phyloP scores from a whole-genome alignment of 2,888 invertebrate species.

The Pseudanteris insignis region DNA sequence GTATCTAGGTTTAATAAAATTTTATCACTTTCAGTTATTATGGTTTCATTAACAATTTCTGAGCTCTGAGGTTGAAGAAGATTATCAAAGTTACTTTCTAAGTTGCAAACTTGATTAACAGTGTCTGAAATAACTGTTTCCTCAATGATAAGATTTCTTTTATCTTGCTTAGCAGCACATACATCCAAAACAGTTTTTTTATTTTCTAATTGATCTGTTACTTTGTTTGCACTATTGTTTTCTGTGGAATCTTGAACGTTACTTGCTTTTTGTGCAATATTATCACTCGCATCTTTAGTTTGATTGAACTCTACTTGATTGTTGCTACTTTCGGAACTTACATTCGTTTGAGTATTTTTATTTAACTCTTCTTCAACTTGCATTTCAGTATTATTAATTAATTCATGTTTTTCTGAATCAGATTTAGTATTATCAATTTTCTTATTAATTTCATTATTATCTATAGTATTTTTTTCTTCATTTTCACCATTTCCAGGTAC shows the following conservation, averaged over 20 bases:
- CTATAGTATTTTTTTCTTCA: neutral
- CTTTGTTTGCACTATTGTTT: neutral
- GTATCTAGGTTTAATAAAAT: conserved; percentile 63
- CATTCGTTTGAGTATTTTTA: no score
- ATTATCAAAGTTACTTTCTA: conserved; percentile 56
- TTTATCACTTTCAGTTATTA: conserved; percentile 50
- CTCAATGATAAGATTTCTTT: conserved; percentile 17
- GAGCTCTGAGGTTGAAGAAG: conserved; percentile 51
- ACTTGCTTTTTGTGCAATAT: no score
- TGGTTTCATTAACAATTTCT: conserved; percentile 47
- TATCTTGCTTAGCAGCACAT: conserved; percentile 2
- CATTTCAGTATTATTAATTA: no score
- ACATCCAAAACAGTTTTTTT: conserved; percentile 5
- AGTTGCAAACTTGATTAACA: conserved; percentile 54
- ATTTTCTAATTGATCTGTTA: neutral
- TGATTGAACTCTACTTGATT: no score
- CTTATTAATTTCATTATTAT: no score
- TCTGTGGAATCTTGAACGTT: neutral
- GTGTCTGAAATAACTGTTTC: conserved; percentile 22
- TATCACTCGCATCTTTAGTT: no score
- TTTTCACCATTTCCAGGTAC: no score
- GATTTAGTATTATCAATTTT: no score
- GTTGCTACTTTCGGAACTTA: no score
- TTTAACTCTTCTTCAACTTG: no score
- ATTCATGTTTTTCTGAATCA: no score